These are phyloP conservation scores for Myodes glareolus DNA, from an alignment of 2,113 vertebrate species.

Conservation along the genomic window DNA sequence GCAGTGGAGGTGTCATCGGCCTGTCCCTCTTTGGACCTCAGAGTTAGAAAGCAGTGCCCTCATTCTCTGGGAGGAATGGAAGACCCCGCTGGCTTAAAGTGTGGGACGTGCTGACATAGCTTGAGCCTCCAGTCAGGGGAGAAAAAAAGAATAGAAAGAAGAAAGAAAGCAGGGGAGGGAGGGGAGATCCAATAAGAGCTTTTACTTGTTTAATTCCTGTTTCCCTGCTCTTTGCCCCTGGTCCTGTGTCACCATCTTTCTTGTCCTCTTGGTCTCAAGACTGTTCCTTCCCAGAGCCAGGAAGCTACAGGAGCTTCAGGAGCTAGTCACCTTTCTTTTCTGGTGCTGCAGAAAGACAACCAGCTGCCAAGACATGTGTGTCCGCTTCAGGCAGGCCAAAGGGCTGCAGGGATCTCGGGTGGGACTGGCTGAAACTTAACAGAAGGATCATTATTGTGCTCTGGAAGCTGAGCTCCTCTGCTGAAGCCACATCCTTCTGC, in stretches of 20 bases:
- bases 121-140: background rate
- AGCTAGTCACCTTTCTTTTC: constrained; percentile 46
- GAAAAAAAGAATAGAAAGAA: background rate
- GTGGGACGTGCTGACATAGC: background rate
- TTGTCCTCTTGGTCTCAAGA: background rate
- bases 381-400: background rate
- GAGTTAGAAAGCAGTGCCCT: background rate
- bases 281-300: background rate
- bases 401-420: background rate
- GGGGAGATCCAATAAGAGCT: background rate
- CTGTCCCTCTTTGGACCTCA: background rate
- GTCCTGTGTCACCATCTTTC: background rate
- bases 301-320: no score
- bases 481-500: background rate
- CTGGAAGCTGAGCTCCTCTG: background rate
- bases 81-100: background rate
- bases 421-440: background rate
- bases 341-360: background rate
- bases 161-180: no score
- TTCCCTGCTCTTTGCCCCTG: background rate
- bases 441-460: background rate
- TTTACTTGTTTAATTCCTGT: background rate
- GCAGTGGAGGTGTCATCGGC: background rate
- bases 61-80: background rate
- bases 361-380: background rate